Evolutionary conservation across 2,797 vertebrate genomes (phyloP).

Genomic region (Cheirogaleus major): DNA sequence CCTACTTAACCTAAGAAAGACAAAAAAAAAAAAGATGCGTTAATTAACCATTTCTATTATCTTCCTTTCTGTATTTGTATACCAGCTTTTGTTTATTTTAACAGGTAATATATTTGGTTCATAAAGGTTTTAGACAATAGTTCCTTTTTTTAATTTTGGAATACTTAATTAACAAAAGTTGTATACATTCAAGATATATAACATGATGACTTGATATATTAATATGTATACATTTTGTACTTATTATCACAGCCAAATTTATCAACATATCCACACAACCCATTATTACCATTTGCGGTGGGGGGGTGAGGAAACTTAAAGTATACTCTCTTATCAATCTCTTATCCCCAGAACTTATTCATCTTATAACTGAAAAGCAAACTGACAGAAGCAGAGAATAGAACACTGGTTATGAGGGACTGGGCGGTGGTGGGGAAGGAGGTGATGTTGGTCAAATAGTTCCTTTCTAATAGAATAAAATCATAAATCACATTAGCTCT

Average conservation of each 20-base stretch:
- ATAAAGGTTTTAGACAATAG: neutral
- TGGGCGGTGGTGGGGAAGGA: neutral
- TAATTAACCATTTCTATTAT: conserved; percentile 15
- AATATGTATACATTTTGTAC: neutral
- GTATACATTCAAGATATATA: neutral
- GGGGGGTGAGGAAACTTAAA: neutral
- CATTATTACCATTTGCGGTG: neutral
- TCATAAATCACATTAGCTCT: neutral
- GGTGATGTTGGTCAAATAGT: neutral
- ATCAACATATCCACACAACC: neutral
- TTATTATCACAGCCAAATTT: neutral
- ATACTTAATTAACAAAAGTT: neutral
- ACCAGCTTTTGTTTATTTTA: conserved; percentile 28
- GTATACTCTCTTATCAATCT: neutral
- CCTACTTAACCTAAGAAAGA: neutral
- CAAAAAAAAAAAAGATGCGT: neutral
- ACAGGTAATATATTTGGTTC: neutral
- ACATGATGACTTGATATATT: neutral
- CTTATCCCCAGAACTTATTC: neutral
- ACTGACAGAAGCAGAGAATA: neutral
- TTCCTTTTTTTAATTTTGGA: neutral
- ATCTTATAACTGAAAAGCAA: neutral
- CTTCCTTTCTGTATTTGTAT: neutral
- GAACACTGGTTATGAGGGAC: neutral
- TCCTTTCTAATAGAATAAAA: neutral